Evolutionary conservation across 2,113 vertebrate species (phyloP), one percentile per base, ranked within the genome.

Genomic region (Nannospalax galili): DNA sequence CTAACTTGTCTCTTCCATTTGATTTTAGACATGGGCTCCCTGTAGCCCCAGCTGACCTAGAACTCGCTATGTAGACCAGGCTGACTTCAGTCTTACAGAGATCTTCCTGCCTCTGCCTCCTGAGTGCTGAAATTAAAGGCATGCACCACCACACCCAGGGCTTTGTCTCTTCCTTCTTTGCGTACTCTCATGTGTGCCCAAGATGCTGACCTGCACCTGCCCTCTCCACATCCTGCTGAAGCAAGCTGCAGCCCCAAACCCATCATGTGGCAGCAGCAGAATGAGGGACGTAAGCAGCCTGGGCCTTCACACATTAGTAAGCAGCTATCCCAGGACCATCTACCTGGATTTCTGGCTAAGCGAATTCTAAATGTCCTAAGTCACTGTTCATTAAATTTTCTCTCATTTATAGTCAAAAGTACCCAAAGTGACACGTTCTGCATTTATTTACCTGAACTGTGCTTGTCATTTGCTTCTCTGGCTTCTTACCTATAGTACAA

Each of bases 301-400:
- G 42, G 48, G 11, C 78, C 80, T 32, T 77, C 32, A 10, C 0
- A 70, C 0, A 6, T 40, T 16, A 17, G 48, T 20, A 32, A 62
- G 42, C 35, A 7, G 48, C 67, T 74, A n/a, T 37, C 14, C 64
- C 75, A 62, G 77, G 42, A 72, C 78, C 79, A 60, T 60, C 48
- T 24, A 22, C 16, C 70, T 60, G 32, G 35, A 58, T 82, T 37
- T 78, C 90, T 87, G n/a, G 22, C 42, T 80, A 92, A 94, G 64
- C 84, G 87, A 96, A 84, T 75, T 73, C 58, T 87, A 84, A 94
- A 79, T 60, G 65, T 60, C 65, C 89, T 32, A 22, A 75, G 75
- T 91, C 70, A 87, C 60, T 77, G 58, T 75, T 79, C 84, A 65
- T 75, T 92, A 90, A 10, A 19, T 28, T 45, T 84, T 52, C 69